phyloP scores from a whole-genome alignment of 2,113 vertebrate species.

The Cyanistes caeruleus region DNA sequence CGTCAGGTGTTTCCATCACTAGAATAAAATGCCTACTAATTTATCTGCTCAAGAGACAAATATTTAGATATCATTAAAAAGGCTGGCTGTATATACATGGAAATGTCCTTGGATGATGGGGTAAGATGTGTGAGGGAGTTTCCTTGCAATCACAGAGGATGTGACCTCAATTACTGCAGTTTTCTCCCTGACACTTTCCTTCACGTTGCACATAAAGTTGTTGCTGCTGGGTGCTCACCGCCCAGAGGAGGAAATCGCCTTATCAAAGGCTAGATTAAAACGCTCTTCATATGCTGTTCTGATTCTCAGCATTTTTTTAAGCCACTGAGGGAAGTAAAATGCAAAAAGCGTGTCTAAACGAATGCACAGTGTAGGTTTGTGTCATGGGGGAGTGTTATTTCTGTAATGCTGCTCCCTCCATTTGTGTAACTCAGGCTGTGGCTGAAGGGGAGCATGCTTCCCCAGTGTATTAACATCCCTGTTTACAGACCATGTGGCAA shows the following conservation, averaged over 20 bases:
- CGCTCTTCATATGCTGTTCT: background rate
- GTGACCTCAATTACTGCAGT: background rate
- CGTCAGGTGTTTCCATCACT: slow-evolving; percentile 13
- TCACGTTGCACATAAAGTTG: background rate
- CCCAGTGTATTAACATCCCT: background rate
- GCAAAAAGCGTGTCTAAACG: background rate
- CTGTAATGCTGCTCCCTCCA: background rate
- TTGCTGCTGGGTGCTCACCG: background rate
- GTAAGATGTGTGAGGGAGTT: background rate
- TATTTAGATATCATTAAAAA: slow-evolving; percentile 26
- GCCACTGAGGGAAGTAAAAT: background rate
- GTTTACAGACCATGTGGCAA: background rate
- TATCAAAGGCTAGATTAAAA: background rate
- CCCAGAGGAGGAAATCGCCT: background rate
- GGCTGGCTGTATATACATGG: background rate
- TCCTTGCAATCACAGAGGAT: background rate
- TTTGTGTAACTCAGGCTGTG: background rate
- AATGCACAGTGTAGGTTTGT: background rate
- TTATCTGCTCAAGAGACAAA: slow-evolving; percentile 19
- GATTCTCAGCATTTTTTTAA: background rate
- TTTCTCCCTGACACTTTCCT: background rate
- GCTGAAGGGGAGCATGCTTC: background rate
- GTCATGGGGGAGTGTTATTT: background rate
- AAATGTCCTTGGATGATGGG: background rate
- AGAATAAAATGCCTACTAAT: slow-evolving; percentile 26